phyloP scores from a whole-genome alignment of 2,888 invertebrate species.

The Chrysodeixis includens region DNA sequence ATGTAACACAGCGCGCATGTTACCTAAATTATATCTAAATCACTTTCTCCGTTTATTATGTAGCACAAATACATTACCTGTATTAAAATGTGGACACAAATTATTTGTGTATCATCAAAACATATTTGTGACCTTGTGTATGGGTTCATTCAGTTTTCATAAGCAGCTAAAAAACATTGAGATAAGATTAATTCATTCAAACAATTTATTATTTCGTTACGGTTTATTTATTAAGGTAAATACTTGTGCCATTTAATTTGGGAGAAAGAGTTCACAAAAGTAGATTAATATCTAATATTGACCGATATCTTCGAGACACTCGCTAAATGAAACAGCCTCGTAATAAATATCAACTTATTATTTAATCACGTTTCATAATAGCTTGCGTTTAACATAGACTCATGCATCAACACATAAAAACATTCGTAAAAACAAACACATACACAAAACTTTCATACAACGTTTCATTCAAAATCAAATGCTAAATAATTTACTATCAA shows the following conservation, averaged over 20 bases:
- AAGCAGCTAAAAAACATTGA: too few species aligned
- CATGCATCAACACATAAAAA: conserved; percentile 44
- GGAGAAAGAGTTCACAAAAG: conserved; percentile 36
- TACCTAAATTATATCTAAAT: conserved; percentile 48
- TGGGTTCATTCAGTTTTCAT: too few species aligned
- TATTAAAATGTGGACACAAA: conserved; percentile 11
- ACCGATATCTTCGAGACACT: conserved; percentile 38
- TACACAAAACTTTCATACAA: conserved; percentile 50
- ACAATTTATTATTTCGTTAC: too few species aligned
- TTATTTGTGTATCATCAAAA: not conserved
- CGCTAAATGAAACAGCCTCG: conserved; percentile 49
- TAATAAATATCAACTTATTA: conserved; percentile 23
- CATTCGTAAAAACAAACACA: conserved; percentile 36
- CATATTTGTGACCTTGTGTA: too few species aligned
- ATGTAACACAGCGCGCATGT: conserved; percentile 52
- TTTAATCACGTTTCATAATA: conserved; percentile 28
- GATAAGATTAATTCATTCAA: too few species aligned
- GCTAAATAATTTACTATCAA: conserved; percentile 54
- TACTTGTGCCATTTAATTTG: conserved; percentile 16
- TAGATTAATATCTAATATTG: conserved; percentile 50
- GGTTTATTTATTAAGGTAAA: not conserved
- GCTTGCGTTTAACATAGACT: conserved; percentile 28
- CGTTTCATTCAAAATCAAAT: conserved; percentile 49
- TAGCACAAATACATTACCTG: too few species aligned
- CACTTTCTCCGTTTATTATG: too few species aligned